Evolutionary conservation across 1,140 invertebrate genomes (phyloP), one percentile per base, ranked within the genome.

Genomic region (Lordiphosa mommai): DNA sequence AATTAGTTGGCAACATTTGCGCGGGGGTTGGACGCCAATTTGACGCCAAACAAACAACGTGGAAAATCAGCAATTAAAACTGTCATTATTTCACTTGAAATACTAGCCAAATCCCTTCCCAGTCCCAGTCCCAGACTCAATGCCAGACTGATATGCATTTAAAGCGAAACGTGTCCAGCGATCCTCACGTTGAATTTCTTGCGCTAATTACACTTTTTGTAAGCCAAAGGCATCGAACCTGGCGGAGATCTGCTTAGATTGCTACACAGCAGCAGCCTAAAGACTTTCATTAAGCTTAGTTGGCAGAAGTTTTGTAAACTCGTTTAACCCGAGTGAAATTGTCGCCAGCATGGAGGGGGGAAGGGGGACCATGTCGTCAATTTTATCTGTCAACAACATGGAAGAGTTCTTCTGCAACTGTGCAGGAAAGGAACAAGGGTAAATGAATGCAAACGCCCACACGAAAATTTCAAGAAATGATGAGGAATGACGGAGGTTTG

Each of bases 171-270:
- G 72, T 82, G 77, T 82, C 76, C 66, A 58, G 47, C 55, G 57
- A 52, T 33, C 32, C 64, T 43, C 60, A 69, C 68, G 77, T 77
- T 84, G 72, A 72, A 72, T 80, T 80, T 84, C 51, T 46, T 72
- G 60, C 72, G 79, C 77, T 84, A 84, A 84, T 84, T 84, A 84
- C 77, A 77, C 64, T 84, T 84, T 84, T 77, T 84, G 71, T 72
- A 84, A 70, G 64, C 72, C 79, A 65, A 69, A 59, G 50, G 69
- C 57, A 63, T 37, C 46, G 34, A 38, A 23, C 10, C 47, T 20
- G 40, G 33, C 27, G 32, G 29, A 68, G 56, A 68, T 68, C 56
- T 61, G 63, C 70, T 76, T 58, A 40, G 65, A 63, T 73, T 63
- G 58, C 37, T 49, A 50, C 44, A 23, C 13, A 50, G 20, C 20